A percentile compares a stretch with the other conserved stretches of the same genome.
Conservation (phyloP, 2,113 vertebrate species). For the Arenaria interpres region DNA sequence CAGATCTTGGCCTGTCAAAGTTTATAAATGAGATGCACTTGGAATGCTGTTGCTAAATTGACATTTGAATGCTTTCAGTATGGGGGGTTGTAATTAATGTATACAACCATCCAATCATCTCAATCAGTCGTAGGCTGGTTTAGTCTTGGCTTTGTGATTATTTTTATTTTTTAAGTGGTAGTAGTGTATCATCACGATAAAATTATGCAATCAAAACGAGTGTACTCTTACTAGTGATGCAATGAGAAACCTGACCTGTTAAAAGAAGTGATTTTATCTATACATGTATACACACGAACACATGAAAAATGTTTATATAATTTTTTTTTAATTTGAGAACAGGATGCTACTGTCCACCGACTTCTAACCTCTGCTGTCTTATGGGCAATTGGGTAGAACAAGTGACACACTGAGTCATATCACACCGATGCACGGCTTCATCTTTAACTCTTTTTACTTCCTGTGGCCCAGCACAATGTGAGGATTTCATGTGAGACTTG, state of each 20-base stretch:
- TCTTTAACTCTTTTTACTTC: not conserved
- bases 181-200: not conserved
- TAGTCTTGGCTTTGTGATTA: not conserved
- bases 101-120: not conserved
- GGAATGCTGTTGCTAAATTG: not conserved
- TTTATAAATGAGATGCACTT: not conserved
- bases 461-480: not conserved
- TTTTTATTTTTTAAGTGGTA: not conserved
- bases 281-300: accelerated
- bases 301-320: not conserved
- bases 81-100: not conserved
- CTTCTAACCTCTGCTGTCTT: not conserved
- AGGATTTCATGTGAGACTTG: not conserved
- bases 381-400: not conserved
- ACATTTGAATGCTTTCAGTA: not conserved
- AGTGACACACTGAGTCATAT: not conserved
- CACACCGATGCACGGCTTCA: not conserved
- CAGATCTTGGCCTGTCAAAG: not conserved
- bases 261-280: not conserved
- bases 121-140: not conserved
- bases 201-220: not conserved
- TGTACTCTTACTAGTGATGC: not conserved
- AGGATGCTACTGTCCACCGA: not conserved
- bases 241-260: not conserved
- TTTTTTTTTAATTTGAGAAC: not conserved